Conservation (phyloP, 2,888 invertebrate species). For the Dione vanillae region DNA sequence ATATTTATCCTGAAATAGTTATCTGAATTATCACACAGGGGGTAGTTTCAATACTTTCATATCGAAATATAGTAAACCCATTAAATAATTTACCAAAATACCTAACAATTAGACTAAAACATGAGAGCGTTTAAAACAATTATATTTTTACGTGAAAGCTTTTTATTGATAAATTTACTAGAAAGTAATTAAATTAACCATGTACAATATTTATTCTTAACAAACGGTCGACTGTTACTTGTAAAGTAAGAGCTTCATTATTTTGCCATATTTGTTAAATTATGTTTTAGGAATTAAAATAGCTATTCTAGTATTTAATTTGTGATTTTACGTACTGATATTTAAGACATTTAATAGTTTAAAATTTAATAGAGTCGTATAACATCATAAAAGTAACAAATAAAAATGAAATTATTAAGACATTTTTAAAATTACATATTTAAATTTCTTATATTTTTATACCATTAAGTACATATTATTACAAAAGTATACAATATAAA, state of each 20-base stretch:
- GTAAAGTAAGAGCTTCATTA: background rate
- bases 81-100: constrained; percentile 14
- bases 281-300: background rate
- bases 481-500: background rate
- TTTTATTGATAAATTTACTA: constrained; percentile 7
- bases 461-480: background rate
- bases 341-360: too few relatives aligned
- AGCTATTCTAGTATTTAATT: too few relatives aligned
- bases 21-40: background rate
- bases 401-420: background rate
- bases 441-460: background rate
- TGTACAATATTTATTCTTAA: background rate
- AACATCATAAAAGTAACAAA: background rate
- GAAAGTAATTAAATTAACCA: constrained; percentile 2
- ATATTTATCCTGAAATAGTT: background rate
- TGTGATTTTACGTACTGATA: too few relatives aligned
- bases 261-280: background rate
- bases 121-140: constrained; percentile 34
- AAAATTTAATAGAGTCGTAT: too few relatives aligned
- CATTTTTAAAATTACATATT: too few relatives aligned
- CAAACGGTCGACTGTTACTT: background rate
- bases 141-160: constrained; percentile 2
- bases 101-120: constrained; percentile 40
- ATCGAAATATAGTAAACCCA: background rate
- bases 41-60: background rate